Evolutionary conservation across 2,888 invertebrate genomes (phyloP), one percentile per base, ranked within the genome.

Genomic region (Trichacis sp.): DNA sequence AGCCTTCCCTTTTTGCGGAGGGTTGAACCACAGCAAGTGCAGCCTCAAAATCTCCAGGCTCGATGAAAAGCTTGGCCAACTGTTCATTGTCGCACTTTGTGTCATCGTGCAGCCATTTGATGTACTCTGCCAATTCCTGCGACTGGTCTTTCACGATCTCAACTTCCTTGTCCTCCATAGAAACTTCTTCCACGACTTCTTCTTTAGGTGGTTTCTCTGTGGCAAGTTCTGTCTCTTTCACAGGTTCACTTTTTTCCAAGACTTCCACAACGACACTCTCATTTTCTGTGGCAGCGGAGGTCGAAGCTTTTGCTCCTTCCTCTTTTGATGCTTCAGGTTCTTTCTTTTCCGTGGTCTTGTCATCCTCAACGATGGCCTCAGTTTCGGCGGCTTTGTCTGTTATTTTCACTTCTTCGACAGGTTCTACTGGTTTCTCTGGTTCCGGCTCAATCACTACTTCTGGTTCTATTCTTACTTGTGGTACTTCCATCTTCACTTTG

Each of bases 1-100:
- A 98, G 49, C 98, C 98, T 87, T 99, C 98, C 72, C 98, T 88
- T 77, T 97, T 97, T 0, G 97, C 93, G 50, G 96, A 95, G 0
- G 98, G 98, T 81, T 96, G 95, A 4, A 96, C 92, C 55, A 89
- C 87, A 80, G 93, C 92, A 19, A 96, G 84, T 2, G 96, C 96
- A 72, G 87, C 87, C 55, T 90, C 80, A 75, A 95, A 95, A 81
- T 97, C 96, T 3, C 89, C 88, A 77, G 92, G 88, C 40, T 89
- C 89, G 12, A 96, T 89, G 61, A 86, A 89, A 51, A 95, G 86
- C 43, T 88, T 87, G 0, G 87, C 78, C 49, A 95, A 85, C 70
- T 92, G 89, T 53, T 89, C 88, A 0, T 85, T 77, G 12, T 89
- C 86, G 52, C 95, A 86, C 50, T 91, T 87, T 9, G 86, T 87